A percentile compares a stretch with the other conserved stretches of the same genome.
These are phyloP conservation scores for Delia radicum DNA, from an alignment of 1,140 invertebrate genomes.

Conservation along the genomic window DNA sequence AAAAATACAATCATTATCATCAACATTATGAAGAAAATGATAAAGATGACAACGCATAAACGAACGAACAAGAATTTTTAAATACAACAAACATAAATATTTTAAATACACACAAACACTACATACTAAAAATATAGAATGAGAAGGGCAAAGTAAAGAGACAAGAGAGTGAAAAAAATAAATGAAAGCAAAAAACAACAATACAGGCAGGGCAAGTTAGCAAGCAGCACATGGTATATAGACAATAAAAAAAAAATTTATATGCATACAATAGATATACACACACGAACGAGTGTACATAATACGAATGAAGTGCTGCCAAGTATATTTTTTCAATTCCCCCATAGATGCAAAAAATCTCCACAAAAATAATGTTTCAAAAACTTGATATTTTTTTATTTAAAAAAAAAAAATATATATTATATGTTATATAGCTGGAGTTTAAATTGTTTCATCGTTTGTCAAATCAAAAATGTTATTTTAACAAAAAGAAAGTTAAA, in stretches of 20 bases:
- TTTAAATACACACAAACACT: background rate
- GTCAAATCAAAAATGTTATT: too few species aligned
- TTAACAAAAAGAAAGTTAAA: too few species aligned
- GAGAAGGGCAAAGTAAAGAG: background rate
- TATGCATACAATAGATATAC: background rate
- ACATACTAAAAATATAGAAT: background rate
- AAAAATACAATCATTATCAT: background rate
- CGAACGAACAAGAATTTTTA: background rate
- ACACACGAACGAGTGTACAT: background rate
- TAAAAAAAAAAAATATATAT: too few species aligned
- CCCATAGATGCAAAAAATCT: too few species aligned
- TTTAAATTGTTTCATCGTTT: too few species aligned
- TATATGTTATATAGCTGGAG: too few species aligned
- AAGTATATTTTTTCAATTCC: too few species aligned
- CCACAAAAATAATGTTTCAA: too few species aligned
- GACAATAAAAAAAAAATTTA: background rate
- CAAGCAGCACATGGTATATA: background rate
- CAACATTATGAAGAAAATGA: background rate
- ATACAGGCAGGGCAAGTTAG: background rate
- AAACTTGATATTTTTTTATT: too few species aligned
- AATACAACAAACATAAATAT: background rate
- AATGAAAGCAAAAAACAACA: background rate
- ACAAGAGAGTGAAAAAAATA: background rate
- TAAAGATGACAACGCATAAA: background rate
- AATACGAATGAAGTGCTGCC: too few species aligned